Evolutionary conservation across 2,113 vertebrate genomes (phyloP).

Genomic region (Laticauda laticaudata): DNA sequence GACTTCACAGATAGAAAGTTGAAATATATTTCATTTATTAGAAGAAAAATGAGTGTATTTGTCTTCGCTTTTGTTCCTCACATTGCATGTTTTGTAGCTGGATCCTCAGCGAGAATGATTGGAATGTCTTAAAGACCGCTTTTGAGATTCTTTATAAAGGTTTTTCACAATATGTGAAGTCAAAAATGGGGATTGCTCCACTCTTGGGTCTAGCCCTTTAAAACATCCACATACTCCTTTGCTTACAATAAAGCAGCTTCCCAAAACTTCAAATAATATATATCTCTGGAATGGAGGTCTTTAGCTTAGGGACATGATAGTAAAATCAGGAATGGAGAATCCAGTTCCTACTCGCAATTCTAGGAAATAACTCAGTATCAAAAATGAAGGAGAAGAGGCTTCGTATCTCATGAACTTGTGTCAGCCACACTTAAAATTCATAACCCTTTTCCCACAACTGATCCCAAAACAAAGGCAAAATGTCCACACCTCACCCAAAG

Average conservation of each 20-base stretch:
- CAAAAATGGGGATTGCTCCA: not conserved
- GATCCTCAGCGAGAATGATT: not conserved
- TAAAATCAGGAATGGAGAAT: not conserved
- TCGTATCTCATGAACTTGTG: not conserved
- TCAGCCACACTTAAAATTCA: not conserved
- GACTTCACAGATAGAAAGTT: not conserved
- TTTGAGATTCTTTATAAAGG: not conserved
- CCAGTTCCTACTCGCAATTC: not conserved
- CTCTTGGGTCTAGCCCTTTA: not conserved
- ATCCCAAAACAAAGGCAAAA: not conserved
- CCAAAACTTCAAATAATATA: not conserved
- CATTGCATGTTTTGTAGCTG: conserved; percentile 2
- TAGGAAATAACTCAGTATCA: not conserved
- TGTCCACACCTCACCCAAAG: not conserved
- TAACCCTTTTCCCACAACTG: not conserved
- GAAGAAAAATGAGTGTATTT: conserved; percentile 4
- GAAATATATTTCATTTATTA: not conserved
- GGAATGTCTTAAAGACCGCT: not conserved
- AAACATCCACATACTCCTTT: not conserved
- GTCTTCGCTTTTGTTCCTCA: not conserved
- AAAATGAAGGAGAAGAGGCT: not conserved
- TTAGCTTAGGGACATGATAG: not conserved
- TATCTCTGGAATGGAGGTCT: not conserved
- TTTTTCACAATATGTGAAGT: not conserved
- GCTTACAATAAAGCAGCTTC: not conserved